Base-by-base conservation (phyloP, 2,888 invertebrate genomes). In the Eupithecia insigniata region DNA sequence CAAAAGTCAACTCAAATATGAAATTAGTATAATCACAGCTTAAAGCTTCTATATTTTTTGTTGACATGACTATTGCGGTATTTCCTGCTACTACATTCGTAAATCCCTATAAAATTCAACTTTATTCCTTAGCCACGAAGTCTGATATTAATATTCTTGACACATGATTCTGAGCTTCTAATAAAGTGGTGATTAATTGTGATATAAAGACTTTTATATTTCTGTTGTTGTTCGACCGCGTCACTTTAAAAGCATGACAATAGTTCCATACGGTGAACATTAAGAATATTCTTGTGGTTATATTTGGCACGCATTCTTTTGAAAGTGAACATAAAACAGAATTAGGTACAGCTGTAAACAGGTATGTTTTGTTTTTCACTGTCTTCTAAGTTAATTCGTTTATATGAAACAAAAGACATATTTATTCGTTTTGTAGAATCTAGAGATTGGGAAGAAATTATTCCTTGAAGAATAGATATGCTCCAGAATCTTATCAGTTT, bases 21-120 rank as follows among this genome's bases (percentile, higher is more conserved):
- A 92, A 91, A 92, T 91, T 91, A 90, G 90, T 92, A 92, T 92
- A 92, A 92, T 91, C 89, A 90, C 89, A 89, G 89, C 90, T 91
- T 92, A 91, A 89, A 92, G 89, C 87, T 90, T 89, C 90, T 89
- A 91, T 87, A 91, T 89, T 92, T 91, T 92, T 93, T 91, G 90
- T 92, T 87, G 89, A 90, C 89, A 88, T 88, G 89, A 87, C 89
- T 89, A 85, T 87, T 86, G 80, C 84, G 92, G 94, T 86, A 94
- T 93, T 94, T 94, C 94, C 94, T 92, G 94, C 90, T 90, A 89
- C 89, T 84, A 85, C 82, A 80, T 84, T 82, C 79, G 70, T 75
- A 73, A 69, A 65, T 55, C 65, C 61, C 74, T 71, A 71, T 77
- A 70, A 87, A 81, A 82, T 70, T 78, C 77, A 71, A 83, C 85